Evolutionary conservation across 2,113 vertebrate genomes (phyloP).

Genomic region (Otocyon megalotis): DNA sequence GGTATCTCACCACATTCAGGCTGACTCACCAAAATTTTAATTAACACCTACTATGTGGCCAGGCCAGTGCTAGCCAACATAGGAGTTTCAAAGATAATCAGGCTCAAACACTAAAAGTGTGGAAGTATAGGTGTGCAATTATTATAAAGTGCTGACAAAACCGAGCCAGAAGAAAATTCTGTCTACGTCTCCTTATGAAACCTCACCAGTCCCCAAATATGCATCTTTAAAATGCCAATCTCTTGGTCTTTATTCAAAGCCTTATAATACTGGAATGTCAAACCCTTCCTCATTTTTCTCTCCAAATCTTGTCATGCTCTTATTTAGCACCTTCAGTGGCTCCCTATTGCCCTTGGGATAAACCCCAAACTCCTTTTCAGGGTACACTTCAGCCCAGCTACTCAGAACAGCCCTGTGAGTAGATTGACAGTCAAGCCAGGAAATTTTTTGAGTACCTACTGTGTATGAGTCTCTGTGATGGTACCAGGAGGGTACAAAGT

Average conservation of each 20-base stretch:
- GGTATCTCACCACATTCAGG: neutral
- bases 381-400: neutral
- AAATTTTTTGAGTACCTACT: too few relatives aligned
- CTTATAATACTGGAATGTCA: neutral
- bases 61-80: neutral
- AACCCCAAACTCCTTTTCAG: neutral
- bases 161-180: neutral
- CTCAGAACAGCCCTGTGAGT: neutral
- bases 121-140: neutral
- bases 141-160: neutral
- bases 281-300: neutral
- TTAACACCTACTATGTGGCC: constrained; percentile 38
- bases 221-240: neutral
- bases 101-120: neutral
- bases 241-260: neutral
- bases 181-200: neutral
- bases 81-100: neutral
- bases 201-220: neutral
- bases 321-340: neutral
- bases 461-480: neutral
- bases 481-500: neutral
- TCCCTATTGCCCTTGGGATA: neutral
- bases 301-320: neutral
- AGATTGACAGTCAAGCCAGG: neutral
- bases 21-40: constrained; percentile 8